Base-by-base conservation (phyloP, 2,888 invertebrate species). In the Eueremaeus valkanovi region DNA sequence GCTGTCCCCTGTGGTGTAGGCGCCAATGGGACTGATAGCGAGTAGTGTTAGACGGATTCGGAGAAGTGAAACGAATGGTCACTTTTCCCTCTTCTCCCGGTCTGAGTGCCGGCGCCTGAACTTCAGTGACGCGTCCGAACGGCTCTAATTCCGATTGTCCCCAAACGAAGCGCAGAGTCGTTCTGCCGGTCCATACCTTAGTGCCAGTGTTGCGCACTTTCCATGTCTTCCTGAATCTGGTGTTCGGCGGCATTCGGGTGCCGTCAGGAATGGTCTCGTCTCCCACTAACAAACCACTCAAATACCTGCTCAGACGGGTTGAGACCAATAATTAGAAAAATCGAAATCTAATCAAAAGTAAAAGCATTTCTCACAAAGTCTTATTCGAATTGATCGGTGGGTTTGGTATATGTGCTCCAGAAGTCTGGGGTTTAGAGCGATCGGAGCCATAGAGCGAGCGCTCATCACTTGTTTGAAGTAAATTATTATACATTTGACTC, bases 11-110 rank as follows among this genome's bases (percentile, higher is more conserved):
- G 76, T 82, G 81, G 55, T 79, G 79, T 76, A 84, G 79, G 51
- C 81, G 81, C 83, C 83, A 84, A 77, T 83, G 82, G 78, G 82
- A 82, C 78, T 82, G 81, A 77, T 83, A 83, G 16, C 70, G 45
- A n/a, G 78, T 78, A 31, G 79, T 79, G 3, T 81, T 81, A 73
- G 81, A 79, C 42, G 78, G 76, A 31, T 78, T 73, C n/a, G 83
- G 82, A 16, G 82, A 81, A 16, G 80, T 78, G 68, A 82, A 81
- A 13, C 80, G 79, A 11, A 83, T 82, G 49, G 81, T 79, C 13
- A 83, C 77, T 40, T 78, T 76, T 5, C 82, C 83, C 73, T 81
- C 80, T 75, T 83, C 81, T 3, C 81, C 81, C 1, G 83, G 82
- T 58, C 78, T 73, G 40, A 83, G 76, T 40, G 75, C 79, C 16